Evolutionary conservation across 2,888 invertebrate genomes (phyloP).

Genomic region (Cerceris ruficornis): DNA sequence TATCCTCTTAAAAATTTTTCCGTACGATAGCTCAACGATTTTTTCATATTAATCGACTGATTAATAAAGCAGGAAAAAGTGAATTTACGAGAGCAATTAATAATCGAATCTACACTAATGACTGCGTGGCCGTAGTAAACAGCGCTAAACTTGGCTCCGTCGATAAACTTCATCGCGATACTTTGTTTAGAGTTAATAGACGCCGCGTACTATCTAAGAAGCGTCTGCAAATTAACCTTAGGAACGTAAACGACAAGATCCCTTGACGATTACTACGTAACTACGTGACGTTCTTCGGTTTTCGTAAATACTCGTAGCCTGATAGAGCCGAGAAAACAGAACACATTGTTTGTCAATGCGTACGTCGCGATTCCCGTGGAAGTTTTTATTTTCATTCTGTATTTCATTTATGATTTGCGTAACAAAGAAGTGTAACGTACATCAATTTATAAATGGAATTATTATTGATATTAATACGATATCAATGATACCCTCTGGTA

Average conservation of each 20-base stretch:
- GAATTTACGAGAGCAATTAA: conserved; percentile 27
- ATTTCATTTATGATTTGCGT: too few relatives aligned
- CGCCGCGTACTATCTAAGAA: not conserved
- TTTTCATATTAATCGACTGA: not conserved
- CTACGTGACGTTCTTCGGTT: not conserved
- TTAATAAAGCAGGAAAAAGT: conserved; percentile 4
- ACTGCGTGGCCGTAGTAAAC: conserved; percentile 14
- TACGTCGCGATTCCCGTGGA: not conserved
- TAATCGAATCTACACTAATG: conserved; percentile 15
- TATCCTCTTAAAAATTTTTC: too few relatives aligned
- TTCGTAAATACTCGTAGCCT: not conserved
- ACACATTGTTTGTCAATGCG: not conserved
- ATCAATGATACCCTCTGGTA: not conserved
- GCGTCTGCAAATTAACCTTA: conserved; percentile 8
- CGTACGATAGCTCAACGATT: too few relatives aligned
- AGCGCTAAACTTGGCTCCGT: conserved; percentile 4
- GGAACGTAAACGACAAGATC: not conserved
- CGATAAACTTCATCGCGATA: conserved; percentile 16
- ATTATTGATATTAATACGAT: not conserved
- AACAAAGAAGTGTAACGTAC: not conserved
- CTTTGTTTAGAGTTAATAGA: conserved; percentile 8
- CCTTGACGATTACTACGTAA: not conserved
- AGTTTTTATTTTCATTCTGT: too few relatives aligned
- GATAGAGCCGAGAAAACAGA: not conserved
- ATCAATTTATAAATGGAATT: not conserved